A percentile compares a stretch with the other conserved stretches of the same genome.
Evolutionary conservation across 2,888 invertebrate species (phyloP).

Genomic region (Elegia similella): DNA sequence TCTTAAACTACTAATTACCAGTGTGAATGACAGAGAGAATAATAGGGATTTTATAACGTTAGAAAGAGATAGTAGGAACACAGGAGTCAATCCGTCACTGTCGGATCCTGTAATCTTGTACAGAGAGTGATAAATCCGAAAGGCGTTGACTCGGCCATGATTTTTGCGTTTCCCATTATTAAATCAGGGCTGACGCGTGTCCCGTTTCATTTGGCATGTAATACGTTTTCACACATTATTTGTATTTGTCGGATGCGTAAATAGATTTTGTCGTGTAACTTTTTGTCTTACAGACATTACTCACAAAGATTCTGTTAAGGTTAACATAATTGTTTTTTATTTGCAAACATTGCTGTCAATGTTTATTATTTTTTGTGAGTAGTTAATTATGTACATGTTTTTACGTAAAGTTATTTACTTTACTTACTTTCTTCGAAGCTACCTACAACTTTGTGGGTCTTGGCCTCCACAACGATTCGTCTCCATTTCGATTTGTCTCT

Average conservation of each 20-base stretch:
- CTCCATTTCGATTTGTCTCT: no score
- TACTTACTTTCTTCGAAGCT: no score
- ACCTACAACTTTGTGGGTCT: no score
- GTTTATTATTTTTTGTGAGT: no score
- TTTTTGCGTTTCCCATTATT: slow-evolving; percentile 63
- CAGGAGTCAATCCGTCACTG: slow-evolving; percentile 75
- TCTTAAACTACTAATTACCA: slow-evolving; percentile 52
- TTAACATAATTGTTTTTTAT: background rate
- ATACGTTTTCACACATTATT: slow-evolving; percentile 25
- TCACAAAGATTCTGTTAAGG: background rate
- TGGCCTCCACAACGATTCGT: no score
- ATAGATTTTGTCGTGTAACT: background rate
- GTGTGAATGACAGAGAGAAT: slow-evolving; percentile 41
- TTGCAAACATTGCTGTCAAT: no score
- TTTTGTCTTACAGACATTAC: background rate
- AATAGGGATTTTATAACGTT: slow-evolving; percentile 28
- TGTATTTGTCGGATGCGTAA: slow-evolving; percentile 7
- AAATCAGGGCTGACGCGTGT: slow-evolving; percentile 52
- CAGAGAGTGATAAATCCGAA: slow-evolving; percentile 70
- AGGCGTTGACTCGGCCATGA: slow-evolving; percentile 57
- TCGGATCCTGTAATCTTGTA: slow-evolving; percentile 75
- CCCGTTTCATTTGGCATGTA: slow-evolving; percentile 35
- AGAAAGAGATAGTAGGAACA: slow-evolving; percentile 43
- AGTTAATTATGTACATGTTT: no score
- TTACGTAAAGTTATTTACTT: no score